Evolutionary conservation across 2,888 invertebrate species (phyloP).

Genomic region (Netelia inedita): DNA sequence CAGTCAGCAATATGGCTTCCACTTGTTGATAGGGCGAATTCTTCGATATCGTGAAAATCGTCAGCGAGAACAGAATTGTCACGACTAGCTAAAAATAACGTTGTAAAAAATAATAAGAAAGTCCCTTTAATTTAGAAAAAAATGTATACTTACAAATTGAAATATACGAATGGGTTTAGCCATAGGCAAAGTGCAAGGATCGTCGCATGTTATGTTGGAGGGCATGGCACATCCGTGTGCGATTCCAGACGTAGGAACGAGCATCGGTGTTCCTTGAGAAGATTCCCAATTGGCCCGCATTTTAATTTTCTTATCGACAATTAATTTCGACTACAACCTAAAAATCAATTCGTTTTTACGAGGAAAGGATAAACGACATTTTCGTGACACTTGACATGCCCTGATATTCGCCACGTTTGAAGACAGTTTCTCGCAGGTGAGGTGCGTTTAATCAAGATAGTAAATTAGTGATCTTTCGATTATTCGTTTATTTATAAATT

Average conservation of each 20-base stretch:
- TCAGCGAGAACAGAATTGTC: conserved; percentile 68
- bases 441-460: not conserved
- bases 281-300: conserved; percentile 61
- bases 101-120: not conserved
- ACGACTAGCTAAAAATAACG: conserved; percentile 71
- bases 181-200: conserved; percentile 68
- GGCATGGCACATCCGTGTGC: conserved; percentile 53
- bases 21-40: conserved; percentile 71
- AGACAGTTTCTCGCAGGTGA: not conserved
- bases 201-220: conserved; percentile 62
- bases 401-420: conserved; percentile 59
- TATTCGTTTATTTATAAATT: conserved; percentile 58
- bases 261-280: conserved; percentile 41
- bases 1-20: conserved; percentile 70
- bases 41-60: conserved; percentile 69
- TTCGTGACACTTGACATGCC: conserved; percentile 55
- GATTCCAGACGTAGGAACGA: conserved; percentile 47
- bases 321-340: conserved; percentile 21
- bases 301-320: conserved; percentile 13
- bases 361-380: conserved; percentile 16
- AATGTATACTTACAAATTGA: conserved; percentile 75
- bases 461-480: not conserved
- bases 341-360: conserved; percentile 11
- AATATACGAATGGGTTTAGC: conserved; percentile 77
- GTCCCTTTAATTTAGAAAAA: conserved; percentile 5